Conservation (phyloP, 2,113 vertebrate species). For the Cairina moschata region DNA sequence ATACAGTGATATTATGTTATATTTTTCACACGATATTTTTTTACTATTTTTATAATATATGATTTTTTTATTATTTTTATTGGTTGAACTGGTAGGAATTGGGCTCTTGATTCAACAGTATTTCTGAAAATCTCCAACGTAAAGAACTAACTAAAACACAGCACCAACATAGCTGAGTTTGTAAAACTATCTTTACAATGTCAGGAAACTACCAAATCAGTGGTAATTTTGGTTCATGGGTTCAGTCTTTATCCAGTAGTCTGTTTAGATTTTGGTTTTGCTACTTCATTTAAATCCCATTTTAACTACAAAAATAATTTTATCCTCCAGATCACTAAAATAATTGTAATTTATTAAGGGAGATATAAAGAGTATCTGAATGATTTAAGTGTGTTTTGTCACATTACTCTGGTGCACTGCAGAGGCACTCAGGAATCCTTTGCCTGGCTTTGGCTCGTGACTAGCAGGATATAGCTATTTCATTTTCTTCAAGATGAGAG, state of each 20-base stretch:
- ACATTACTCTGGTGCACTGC: neutral
- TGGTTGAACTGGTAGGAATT: neutral
- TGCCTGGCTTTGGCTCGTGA: neutral
- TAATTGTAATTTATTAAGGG: neutral
- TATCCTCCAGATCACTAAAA: neutral
- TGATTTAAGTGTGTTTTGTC: neutral
- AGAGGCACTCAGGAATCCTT: neutral
- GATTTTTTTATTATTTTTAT: too few relatives aligned
- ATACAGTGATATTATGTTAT: neutral
- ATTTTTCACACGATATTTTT: neutral
- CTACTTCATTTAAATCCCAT: neutral
- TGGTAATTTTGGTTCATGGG: neutral
- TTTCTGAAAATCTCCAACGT: neutral
- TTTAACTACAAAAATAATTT: neutral
- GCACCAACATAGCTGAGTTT: neutral
- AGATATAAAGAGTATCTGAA: neutral
- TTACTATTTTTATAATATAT: neutral
- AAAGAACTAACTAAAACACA: neutral
- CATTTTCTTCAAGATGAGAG: neutral
- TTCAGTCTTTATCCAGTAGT: neutral
- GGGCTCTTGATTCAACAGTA: neutral
- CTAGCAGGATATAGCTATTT: neutral
- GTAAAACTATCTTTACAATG: neutral
- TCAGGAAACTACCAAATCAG: neutral
- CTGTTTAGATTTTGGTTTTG: neutral